A percentile compares a stretch with the other conserved stretches of the same genome.
These are phyloP conservation scores for Busseola fusca DNA, from an alignment of 2,888 invertebrate species.

Conservation along the genomic window DNA sequence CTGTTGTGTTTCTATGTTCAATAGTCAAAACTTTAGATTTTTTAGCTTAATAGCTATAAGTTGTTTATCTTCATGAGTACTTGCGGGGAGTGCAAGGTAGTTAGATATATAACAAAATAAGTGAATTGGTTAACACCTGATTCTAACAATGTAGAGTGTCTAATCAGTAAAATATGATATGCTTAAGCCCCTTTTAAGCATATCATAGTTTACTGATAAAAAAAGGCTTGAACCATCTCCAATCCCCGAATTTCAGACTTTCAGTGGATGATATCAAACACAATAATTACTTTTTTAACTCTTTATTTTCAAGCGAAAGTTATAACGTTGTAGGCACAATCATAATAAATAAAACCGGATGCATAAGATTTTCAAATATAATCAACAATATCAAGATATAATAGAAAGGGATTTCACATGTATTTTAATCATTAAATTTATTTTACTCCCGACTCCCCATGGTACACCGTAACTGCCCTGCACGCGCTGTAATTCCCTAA, in stretches of 20 bases:
- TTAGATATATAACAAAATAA: not conserved
- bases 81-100: too few relatives aligned
- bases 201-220: not conserved
- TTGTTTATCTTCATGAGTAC: too few relatives aligned
- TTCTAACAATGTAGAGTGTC: not conserved
- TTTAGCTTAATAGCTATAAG: too few relatives aligned
- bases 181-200: too few relatives aligned
- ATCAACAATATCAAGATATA: not conserved
- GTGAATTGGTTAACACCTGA: not conserved
- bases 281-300: too few relatives aligned
- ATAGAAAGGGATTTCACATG: not conserved
- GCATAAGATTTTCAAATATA: not conserved
- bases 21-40: too few relatives aligned
- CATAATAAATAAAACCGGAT: not conserved
- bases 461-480: too few relatives aligned
- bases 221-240: not conserved
- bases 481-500: too few relatives aligned
- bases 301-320: constrained; percentile 18
- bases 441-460: too few relatives aligned
- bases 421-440: not conserved
- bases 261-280: not conserved
- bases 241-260: not conserved
- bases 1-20: too few relatives aligned
- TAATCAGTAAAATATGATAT: not conserved
- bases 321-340: not conserved